Percentiles rank a stretch among this genome's conserved stretches.
phyloP scores from a whole-genome alignment of 2,113 vertebrate genomes.

The Vireo altiloquus region DNA sequence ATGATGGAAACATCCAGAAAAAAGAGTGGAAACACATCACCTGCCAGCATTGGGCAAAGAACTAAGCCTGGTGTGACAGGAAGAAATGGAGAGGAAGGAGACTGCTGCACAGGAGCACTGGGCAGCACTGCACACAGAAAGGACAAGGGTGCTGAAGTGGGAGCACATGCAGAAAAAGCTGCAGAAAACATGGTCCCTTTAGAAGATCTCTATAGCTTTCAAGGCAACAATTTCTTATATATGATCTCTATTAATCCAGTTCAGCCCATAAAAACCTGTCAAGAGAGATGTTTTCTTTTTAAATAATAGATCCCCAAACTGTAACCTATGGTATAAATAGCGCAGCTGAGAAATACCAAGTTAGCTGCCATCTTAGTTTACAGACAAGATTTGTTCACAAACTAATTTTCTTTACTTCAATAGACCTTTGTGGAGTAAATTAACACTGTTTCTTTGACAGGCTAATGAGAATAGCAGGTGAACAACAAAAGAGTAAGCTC shows the following conservation, averaged over 20 bases:
- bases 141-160: neutral
- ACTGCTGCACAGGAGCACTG: neutral
- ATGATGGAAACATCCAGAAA: neutral
- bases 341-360: neutral
- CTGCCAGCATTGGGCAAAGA: neutral
- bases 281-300: neutral
- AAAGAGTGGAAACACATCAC: neutral
- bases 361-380: neutral
- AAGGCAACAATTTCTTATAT: neutral
- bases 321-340: neutral
- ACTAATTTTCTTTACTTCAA: neutral
- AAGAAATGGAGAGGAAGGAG: neutral
- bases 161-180: neutral
- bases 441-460: slow-evolving; percentile 5
- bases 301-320: neutral
- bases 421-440: neutral
- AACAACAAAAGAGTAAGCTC: neutral
- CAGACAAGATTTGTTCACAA: neutral
- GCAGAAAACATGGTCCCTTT: rapidly evolving
- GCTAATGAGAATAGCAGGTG: neutral
- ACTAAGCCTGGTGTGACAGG: neutral
- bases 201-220: neutral
- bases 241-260: neutral
- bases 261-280: neutral
- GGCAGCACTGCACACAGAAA: neutral